phyloP scores from a whole-genome alignment of 1,140 invertebrate genomes.

The Calliphora vicina region DNA sequence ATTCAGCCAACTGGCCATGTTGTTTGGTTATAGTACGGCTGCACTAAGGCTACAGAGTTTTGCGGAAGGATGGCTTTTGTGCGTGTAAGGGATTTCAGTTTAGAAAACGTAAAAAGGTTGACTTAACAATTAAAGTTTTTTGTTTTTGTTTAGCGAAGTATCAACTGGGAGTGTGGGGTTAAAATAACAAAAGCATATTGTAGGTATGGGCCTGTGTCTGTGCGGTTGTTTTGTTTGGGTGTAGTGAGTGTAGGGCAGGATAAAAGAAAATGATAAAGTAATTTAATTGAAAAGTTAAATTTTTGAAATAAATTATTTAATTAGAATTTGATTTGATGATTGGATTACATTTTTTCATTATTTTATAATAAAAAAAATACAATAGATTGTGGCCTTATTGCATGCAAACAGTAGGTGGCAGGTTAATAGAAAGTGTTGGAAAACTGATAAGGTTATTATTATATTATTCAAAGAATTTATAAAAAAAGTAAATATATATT shows the following conservation, averaged over 20 bases:
- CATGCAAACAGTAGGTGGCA: too few relatives aligned
- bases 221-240: background rate
- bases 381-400: too few relatives aligned
- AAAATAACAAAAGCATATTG: background rate
- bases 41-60: background rate
- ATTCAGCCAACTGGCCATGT: background rate
- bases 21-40: background rate
- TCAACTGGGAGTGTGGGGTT: background rate
- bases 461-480: too few relatives aligned
- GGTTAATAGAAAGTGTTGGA: too few relatives aligned
- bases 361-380: too few relatives aligned
- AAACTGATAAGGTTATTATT: too few relatives aligned
- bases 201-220: background rate
- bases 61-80: background rate
- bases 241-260: background rate
- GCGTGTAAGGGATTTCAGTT: background rate
- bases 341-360: background rate
- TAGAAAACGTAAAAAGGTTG: background rate
- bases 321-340: conserved; percentile 8
- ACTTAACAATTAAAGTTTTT: background rate
- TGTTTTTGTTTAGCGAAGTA: background rate
- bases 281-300: background rate
- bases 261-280: background rate
- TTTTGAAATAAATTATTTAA: background rate
- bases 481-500: too few relatives aligned